A percentile compares a stretch with the other conserved stretches of the same genome.
These are phyloP conservation scores for Fringilla coelebs DNA, from an alignment of 2,797 vertebrate species.

Conservation along the genomic window DNA sequence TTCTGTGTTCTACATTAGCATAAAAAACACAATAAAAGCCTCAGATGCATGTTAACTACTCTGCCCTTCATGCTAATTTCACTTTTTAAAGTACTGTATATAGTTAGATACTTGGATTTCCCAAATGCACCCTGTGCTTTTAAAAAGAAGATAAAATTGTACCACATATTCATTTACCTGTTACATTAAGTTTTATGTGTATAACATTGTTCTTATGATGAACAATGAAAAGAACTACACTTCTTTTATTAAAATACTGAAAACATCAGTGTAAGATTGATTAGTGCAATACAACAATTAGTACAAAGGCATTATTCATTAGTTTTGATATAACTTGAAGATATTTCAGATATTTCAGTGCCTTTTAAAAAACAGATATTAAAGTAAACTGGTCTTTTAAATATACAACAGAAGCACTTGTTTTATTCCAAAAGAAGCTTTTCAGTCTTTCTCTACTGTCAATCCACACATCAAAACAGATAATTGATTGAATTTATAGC, in stretches of 20 bases:
- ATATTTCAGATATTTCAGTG: background rate
- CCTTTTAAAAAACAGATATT: background rate
- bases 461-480: background rate
- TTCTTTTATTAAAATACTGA: background rate
- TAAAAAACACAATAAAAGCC: background rate
- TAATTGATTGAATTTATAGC: background rate
- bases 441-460: background rate
- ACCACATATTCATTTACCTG: background rate
- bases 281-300: background rate
- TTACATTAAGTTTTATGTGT: background rate
- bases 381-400: background rate
- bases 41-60: background rate
- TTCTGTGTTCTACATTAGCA: background rate
- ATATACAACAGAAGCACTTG: background rate
- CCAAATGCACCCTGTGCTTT: background rate
- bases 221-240: background rate
- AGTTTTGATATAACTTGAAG: background rate
- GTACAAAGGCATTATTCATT: background rate
- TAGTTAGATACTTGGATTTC: background rate
- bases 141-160: background rate
- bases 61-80: background rate
- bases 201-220: background rate
- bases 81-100: background rate
- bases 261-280: background rate
- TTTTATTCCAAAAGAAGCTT: background rate